phyloP scores from a whole-genome alignment of 2,113 vertebrate species.

The Eidolon helvum region DNA sequence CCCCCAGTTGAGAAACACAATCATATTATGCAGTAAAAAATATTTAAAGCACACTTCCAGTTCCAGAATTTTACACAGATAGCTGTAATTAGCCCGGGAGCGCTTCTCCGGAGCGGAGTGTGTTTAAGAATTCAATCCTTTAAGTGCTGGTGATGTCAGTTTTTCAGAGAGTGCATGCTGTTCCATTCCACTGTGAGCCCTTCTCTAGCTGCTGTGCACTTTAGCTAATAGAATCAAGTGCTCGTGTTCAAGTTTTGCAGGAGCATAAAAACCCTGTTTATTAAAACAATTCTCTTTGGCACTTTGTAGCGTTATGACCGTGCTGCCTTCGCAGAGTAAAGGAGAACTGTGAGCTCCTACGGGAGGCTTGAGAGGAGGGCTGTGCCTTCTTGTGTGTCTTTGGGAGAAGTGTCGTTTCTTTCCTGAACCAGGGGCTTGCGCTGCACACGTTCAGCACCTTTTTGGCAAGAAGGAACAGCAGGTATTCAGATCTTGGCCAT shows the following conservation, averaged over 20 bases:
- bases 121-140: constrained; percentile 45
- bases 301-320: background rate
- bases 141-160: constrained; percentile 19
- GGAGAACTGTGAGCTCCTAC: background rate
- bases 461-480: background rate
- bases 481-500: background rate
- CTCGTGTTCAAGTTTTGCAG: background rate
- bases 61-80: background rate
- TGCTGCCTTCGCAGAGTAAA: background rate
- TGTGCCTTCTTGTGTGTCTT: accelerated
- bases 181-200: accelerated
- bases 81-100: constrained; percentile 45
- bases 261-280: constrained; percentile 13
- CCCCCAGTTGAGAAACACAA: constrained; percentile 44
- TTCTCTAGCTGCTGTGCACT: background rate
- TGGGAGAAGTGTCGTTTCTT: background rate
- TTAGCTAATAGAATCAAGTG: constrained; percentile 46
- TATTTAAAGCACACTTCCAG: constrained; percentile 14
- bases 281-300: constrained; percentile 42
- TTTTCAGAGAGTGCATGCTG: background rate
- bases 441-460: background rate
- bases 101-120: background rate
- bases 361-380: accelerated
- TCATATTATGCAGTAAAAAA: constrained; percentile 35
- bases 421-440: background rate